Percentiles rank a stretch among this genome's conserved stretches.
Conservation (phyloP, 2,113 vertebrate species). For the Casuarius casuarius region DNA sequence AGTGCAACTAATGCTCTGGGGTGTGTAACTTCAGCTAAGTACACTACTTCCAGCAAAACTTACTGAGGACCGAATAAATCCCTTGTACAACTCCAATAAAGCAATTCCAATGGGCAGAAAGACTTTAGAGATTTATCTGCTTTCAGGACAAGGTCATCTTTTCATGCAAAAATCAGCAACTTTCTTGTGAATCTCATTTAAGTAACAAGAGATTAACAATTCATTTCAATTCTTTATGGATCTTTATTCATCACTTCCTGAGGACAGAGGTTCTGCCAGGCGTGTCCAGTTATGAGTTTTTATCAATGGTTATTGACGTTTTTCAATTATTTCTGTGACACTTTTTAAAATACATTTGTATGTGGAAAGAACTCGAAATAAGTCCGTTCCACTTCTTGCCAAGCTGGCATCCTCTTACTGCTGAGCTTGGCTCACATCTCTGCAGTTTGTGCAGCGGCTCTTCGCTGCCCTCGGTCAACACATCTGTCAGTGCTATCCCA, state of each 20-base stretch:
- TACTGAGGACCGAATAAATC: slow-evolving; percentile 1
- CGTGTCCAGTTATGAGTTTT: slow-evolving; percentile 15
- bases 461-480: background rate
- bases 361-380: slow-evolving; percentile 40
- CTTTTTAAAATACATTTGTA: slow-evolving; percentile 64
- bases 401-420: slow-evolving; percentile 17
- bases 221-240: slow-evolving; percentile 44
- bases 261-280: background rate
- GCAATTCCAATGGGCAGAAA: background rate
- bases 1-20: background rate
- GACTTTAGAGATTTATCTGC: background rate
- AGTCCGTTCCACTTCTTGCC: slow-evolving; percentile 1
- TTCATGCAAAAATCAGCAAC: slow-evolving; percentile 67
- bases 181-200: slow-evolving; percentile 41
- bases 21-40: background rate
- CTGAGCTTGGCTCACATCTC: background rate
- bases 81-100: slow-evolving; percentile 2
- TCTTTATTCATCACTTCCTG: slow-evolving; percentile 26
- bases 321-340: slow-evolving; percentile 65
- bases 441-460: background rate
- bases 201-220: slow-evolving; percentile 10
- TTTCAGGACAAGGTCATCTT: slow-evolving; percentile 49
- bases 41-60: background rate
- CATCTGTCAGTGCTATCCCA: background rate
- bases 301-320: slow-evolving; percentile 70